Conservation (phyloP, 2,888 invertebrate genomes). For the Drosophila multiciliata region DNA sequence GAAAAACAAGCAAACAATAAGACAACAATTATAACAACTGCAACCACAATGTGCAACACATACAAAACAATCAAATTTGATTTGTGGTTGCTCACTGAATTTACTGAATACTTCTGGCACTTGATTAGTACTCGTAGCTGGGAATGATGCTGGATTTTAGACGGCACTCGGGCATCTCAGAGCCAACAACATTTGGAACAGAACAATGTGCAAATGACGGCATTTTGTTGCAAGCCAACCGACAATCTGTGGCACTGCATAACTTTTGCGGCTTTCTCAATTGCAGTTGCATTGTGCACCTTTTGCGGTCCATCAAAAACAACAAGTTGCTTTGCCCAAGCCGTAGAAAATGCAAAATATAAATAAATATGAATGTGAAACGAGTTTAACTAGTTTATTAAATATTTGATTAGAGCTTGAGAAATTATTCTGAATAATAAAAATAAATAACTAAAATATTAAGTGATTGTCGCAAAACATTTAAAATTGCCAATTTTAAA, state of each 20-base stretch:
- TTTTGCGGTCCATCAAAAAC: conserved; percentile 10
- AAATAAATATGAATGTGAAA: not conserved
- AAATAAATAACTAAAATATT: not conserved
- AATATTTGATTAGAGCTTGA: not conserved
- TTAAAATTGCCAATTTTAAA: not conserved
- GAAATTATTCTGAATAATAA: too few species aligned
- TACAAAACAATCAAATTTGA: conserved; percentile 48
- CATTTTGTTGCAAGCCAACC: conserved; percentile 33
- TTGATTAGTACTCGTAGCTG: conserved; percentile 64
- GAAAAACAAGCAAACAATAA: not conserved
- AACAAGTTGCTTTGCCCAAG: not conserved
- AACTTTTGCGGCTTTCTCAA: conserved; percentile 17
- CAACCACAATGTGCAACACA: conserved; percentile 12
- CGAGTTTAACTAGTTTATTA: not conserved
- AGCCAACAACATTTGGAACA: not conserved
- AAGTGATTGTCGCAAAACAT: not conserved
- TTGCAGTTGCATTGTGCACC: conserved; percentile 9
- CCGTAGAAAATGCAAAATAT: not conserved
- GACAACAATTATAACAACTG: not conserved
- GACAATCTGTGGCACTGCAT: conserved; percentile 35
- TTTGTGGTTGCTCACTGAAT: conserved; percentile 44
- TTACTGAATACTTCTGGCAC: conserved; percentile 34
- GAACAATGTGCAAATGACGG: not conserved
- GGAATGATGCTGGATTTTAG: conserved; percentile 10
- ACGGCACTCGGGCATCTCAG: not conserved